A percentile compares a stretch with the other conserved stretches of the same genome.
Conservation (phyloP, 2,113 vertebrate species). For the Callionymus lyra region DNA sequence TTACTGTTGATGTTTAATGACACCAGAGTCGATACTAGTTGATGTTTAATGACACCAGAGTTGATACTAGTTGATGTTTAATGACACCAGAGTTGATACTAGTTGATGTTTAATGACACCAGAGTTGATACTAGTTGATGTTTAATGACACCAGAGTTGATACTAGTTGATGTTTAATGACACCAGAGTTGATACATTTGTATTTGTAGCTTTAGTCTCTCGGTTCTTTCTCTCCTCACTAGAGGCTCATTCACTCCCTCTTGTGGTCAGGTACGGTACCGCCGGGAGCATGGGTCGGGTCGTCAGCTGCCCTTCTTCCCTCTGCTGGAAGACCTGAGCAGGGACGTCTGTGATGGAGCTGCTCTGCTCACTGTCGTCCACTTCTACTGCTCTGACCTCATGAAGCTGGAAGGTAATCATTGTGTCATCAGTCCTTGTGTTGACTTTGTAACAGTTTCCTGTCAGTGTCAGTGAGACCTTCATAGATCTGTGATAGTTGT, state of each 20-base stretch:
- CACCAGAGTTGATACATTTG: too few relatives aligned
- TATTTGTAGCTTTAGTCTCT: slow-evolving; percentile 17
- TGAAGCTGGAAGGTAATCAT: slow-evolving; percentile 90
- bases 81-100: too few relatives aligned
- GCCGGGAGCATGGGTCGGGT: slow-evolving; percentile 83
- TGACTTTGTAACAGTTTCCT: slow-evolving; percentile 1
- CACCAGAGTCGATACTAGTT: too few relatives aligned
- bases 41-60: too few relatives aligned
- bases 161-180: too few relatives aligned
- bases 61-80: too few relatives aligned
- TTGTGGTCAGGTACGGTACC: slow-evolving; percentile 82
- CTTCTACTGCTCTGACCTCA: slow-evolving; percentile 89
- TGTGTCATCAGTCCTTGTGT: background rate
- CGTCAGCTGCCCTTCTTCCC: slow-evolving; percentile 83
- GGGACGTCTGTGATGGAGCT: slow-evolving; percentile 83
- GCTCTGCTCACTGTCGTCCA: slow-evolving; percentile 85
- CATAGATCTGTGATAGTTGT: slow-evolving; percentile 28
- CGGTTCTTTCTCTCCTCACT: background rate
- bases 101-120: too few relatives aligned
- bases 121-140: too few relatives aligned
- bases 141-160: too few relatives aligned
- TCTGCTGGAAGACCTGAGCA: slow-evolving; percentile 86
- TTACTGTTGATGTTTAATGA: too few relatives aligned
- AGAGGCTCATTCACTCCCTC: slow-evolving; percentile 13
- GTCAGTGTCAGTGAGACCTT: slow-evolving; percentile 33